Base-by-base conservation (phyloP, 1,140 invertebrate species). In the Sipha flava region DNA sequence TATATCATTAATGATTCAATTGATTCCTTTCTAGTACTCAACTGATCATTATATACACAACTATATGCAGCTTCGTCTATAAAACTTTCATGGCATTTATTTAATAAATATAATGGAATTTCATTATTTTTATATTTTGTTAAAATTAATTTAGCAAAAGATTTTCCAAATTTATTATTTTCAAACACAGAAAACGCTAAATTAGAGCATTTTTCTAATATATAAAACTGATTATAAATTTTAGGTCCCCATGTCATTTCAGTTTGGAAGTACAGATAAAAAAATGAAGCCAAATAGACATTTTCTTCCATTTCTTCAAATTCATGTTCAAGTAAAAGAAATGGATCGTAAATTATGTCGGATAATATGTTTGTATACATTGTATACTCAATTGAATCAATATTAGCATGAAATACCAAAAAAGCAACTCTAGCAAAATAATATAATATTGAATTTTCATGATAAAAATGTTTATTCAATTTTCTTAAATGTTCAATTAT, bases 401-500 rank as follows among this genome's bases (percentile, higher is more conserved):
- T 43, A 4, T 57, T 26, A 10, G 34, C 14, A 18, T 21, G 52
- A 10, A 59, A 77, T 1, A 59, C 31, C 23, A 77, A 43, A 12
- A 26, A 77, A 37, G 73, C n/a, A n/a, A 77, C 1, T 59, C 34
- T 59, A 43, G 52, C 5, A 43, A 77, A 77, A 77, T 77, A 43
- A 59, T 26, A 26, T 59, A 59, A 43, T 29, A 54, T 18, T 40
- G 73, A 57, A 5, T 37, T 31, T n/a, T 43, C 10, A 3, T 29
- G 10, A 18, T 29, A 5, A 37, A 77, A 57, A 23, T 77, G 52
- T 77, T 59, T 40, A 3, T 77, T 54, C 29, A 77, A 37, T 75
- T 54, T 37, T 37, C 3, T 23, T 37, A 75, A 75, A 23, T 23
- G 26, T 34, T 23, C 3, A 23, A 75, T 5, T 34, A 52, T 37